Base-by-base conservation (phyloP, 2,797 vertebrate species). In the Pitangus sulphuratus region DNA sequence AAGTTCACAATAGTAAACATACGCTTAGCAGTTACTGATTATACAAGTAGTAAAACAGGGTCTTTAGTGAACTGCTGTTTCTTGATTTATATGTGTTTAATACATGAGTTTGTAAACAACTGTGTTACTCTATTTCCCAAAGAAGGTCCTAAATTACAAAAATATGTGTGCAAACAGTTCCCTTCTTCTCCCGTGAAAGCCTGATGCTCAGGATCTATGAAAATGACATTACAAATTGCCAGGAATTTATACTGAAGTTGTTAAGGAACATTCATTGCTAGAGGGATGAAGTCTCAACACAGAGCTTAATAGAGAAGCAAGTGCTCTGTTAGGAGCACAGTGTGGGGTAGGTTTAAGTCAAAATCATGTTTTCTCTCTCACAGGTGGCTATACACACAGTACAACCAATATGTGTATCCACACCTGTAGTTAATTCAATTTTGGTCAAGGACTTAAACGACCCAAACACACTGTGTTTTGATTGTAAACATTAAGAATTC, bases 281-380 rank as follows among this genome's bases (percentile, higher is more conserved):
- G 8, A 71, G 18, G 4, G 16, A n/a, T 0, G 0, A 66, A 68
- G 42, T 39, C 39, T 72, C 4, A 1, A n/a, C 11, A 12, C 3
- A 44, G 21, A 45, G 17, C 14, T 66, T 90, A 26, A 21, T 0
- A 62, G 11, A 21, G 20, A 89, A 83, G 9, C 4, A 91, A 64
- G 71, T 44, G 12, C 16, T 83, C 9, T 68, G 5, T 64, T 48
- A 62, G 21, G 57, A 71, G 33, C 26, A 31, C 12, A 40, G 12
- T 4, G 4, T 35, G 4, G 17, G 66, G 3, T 54, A 72, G 65
- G 16, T 57, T 66, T 39, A 24, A 70, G 30, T 77, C 19, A 48
- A 76, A 95, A 54, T 35, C 4, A 7, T 15, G 2, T 48, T 79
- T 87, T 72, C 40, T 30, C 22, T 31, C 33, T 68, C 40, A 54